Evolutionary conservation across 2,113 vertebrate species (phyloP).

Genomic region (Triplophysa dalaica): DNA sequence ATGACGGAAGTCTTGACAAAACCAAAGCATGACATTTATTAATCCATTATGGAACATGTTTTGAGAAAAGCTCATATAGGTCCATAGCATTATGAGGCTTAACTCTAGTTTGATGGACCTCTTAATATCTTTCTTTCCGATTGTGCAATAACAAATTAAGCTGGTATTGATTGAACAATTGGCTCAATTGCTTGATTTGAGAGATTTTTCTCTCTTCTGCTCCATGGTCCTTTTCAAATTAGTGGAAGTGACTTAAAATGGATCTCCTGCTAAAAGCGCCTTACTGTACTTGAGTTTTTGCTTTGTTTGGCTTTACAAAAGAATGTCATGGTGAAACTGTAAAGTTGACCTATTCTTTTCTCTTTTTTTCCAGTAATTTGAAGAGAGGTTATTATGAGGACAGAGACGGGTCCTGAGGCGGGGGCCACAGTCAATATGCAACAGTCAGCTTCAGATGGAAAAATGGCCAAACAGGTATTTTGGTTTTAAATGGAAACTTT

Average conservation of each 20-base stretch:
- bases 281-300: background rate
- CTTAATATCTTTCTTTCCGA: background rate
- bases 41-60: background rate
- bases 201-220: no score
- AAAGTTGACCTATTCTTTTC: conserved; percentile 12
- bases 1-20: no score
- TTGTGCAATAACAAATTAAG: background rate
- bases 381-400: conserved; percentile 78
- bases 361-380: conserved; percentile 60
- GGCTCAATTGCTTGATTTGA: no score
- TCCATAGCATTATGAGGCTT: no score
- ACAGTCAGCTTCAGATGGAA: conserved; percentile 72
- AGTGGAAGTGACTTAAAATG: no score
- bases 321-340: background rate
- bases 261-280: no score
- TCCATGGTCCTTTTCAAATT: no score
- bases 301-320: no score
- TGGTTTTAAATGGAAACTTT: conserved; percentile 48
- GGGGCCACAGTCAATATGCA: conserved; percentile 72
- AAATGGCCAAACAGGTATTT: conserved; percentile 76
- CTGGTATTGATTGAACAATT: no score
- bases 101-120: background rate
- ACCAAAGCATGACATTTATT: background rate
- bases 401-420: conserved; percentile 75
- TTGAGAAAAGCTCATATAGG: no score